Percentiles rank a stretch among this genome's conserved stretches.
Evolutionary conservation across 2,113 vertebrate genomes (phyloP).

Genomic region (Sapajus apella): DNA sequence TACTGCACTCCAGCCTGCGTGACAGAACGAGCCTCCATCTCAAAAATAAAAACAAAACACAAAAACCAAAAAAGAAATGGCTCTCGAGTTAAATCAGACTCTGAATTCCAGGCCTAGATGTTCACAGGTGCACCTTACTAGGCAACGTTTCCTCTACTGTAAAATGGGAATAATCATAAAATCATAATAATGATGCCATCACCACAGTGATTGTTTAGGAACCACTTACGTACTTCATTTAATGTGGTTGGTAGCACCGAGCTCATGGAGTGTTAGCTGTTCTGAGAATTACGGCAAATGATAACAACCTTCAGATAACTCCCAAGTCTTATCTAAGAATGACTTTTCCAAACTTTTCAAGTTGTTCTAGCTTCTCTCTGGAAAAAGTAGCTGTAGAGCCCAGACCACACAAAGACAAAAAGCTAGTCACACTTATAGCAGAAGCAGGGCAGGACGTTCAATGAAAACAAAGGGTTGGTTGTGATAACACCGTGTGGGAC

Average conservation of each 20-base stretch:
- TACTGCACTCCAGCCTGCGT: too few relatives aligned
- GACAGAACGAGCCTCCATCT: too few relatives aligned
- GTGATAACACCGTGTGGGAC: neutral
- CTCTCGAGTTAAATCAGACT: neutral
- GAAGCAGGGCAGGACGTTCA: neutral
- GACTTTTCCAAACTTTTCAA: neutral
- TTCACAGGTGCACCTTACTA: neutral
- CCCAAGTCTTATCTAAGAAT: neutral
- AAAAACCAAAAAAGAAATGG: neutral
- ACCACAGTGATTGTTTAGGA: neutral
- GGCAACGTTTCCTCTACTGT: neutral
- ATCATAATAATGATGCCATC: neutral
- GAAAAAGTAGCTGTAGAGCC: neutral
- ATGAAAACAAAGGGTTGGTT: conserved; percentile 1
- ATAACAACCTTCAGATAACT: neutral
- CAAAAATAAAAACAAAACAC: too few relatives aligned
- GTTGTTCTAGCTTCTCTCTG: neutral
- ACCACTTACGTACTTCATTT: neutral
- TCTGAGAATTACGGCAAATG: neutral
- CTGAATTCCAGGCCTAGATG: neutral
- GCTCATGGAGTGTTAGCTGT: neutral
- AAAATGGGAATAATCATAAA: neutral
- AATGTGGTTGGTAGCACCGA: neutral
- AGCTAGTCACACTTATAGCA: neutral
- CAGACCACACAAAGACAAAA: conserved; percentile 35